phyloP scores from a whole-genome alignment of 1,140 invertebrate species.

The Leptoteleia sp. region DNA sequence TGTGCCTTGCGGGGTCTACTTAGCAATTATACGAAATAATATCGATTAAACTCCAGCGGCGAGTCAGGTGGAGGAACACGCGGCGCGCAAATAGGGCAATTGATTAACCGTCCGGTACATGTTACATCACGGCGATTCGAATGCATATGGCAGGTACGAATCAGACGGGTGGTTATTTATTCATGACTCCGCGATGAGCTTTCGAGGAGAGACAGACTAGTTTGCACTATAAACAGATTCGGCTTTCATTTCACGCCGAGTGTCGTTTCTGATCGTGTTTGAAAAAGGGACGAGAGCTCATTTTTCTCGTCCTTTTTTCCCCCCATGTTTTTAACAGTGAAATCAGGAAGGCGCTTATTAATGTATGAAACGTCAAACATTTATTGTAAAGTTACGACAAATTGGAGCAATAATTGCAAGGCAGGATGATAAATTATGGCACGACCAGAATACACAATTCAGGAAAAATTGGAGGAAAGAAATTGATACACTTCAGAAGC shows the following conservation, averaged over 20 bases:
- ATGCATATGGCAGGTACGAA: slow-evolving; percentile 51
- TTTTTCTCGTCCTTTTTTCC: too few relatives aligned
- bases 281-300: not conserved
- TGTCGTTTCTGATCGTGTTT: not conserved
- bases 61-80: slow-evolving; percentile 41
- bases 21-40: slow-evolving; percentile 65
- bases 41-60: slow-evolving; percentile 58
- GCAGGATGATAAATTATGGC: too few relatives aligned
- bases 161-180: slow-evolving; percentile 58
- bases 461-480: too few relatives aligned
- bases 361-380: too few relatives aligned
- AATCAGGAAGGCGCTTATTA: too few relatives aligned
- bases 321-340: too few relatives aligned
- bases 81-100: slow-evolving; percentile 66
- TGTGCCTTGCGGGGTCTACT: slow-evolving; percentile 35
- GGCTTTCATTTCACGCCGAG: slow-evolving; percentile 1
- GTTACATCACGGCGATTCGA: slow-evolving; percentile 54
- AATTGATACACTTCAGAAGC: too few relatives aligned
- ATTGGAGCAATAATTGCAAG: too few relatives aligned
- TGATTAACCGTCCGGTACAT: slow-evolving; percentile 63
- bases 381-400: too few relatives aligned
- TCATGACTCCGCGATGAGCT: slow-evolving; percentile 43
- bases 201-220: slow-evolving; percentile 5
- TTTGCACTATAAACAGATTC: slow-evolving; percentile 31
- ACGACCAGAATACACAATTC: too few relatives aligned